Percentiles rank a stretch among this genome's conserved stretches.
These are phyloP conservation scores for Ectemnius lituratus DNA, from an alignment of 2,888 invertebrate species.

Conservation along the genomic window DNA sequence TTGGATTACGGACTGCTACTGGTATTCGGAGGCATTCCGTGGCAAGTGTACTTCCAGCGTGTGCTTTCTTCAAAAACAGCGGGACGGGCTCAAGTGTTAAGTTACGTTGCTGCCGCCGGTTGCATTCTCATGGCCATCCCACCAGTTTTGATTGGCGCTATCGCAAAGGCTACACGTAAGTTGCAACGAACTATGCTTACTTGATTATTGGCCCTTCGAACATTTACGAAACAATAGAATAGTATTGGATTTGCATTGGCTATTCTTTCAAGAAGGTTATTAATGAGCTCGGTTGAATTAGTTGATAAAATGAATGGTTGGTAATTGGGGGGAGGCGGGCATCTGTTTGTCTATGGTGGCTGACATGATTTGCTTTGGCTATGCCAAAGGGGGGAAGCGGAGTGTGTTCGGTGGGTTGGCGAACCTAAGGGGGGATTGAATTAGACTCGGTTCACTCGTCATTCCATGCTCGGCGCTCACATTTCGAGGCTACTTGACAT, in stretches of 20 bases:
- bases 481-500: slow-evolving; percentile 72
- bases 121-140: slow-evolving; percentile 98
- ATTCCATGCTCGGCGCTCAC: slow-evolving; percentile 36
- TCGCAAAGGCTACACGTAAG: slow-evolving; percentile 95
- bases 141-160: slow-evolving; percentile 97
- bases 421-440: slow-evolving; percentile 58
- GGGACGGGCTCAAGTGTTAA: slow-evolving; percentile 93
- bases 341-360: slow-evolving; percentile 6
- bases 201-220: too few species aligned
- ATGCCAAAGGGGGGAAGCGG: slow-evolving; percentile 32
- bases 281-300: too few species aligned
- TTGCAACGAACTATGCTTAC: slow-evolving; percentile 35
- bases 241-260: too few species aligned
- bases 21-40: slow-evolving; percentile 97
- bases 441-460: slow-evolving; percentile 56
- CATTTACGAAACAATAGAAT: too few species aligned
- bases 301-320: too few species aligned
- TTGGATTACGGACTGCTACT: slow-evolving; percentile 93
- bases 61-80: slow-evolving; percentile 98
- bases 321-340: slow-evolving; percentile 16
- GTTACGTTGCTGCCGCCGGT: slow-evolving; percentile 96
- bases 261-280: too few species aligned
- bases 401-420: slow-evolving; percentile 38
- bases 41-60: slow-evolving; percentile 98
- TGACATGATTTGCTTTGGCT: slow-evolving; percentile 17